Conservation (phyloP, 2,113 vertebrate species). For the Protomyctophum bolini region DNA sequence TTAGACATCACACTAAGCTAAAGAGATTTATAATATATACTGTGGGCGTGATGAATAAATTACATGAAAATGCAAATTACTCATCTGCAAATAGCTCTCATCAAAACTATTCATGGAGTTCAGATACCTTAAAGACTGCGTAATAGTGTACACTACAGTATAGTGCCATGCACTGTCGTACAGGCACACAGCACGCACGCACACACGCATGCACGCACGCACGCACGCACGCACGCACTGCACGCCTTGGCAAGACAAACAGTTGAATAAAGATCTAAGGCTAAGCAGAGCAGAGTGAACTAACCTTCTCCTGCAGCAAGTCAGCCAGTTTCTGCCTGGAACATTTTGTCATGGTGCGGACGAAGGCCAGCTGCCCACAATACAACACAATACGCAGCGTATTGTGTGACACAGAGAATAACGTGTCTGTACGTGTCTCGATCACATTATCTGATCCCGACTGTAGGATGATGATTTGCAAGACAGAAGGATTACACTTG, state of each 20-base stretch:
- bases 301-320: conserved; percentile 67
- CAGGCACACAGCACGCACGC: background rate
- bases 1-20: too few species aligned
- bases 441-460: conserved; percentile 57
- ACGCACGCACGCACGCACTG: conserved; percentile 10
- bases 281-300: conserved; percentile 30
- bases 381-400: background rate
- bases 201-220: conserved; percentile 18
- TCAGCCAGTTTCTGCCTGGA: conserved; percentile 52
- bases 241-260: conserved; percentile 1
- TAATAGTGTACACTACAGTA: background rate
- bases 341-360: conserved; percentile 62
- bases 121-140: background rate
- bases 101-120: background rate
- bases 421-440: conserved; percentile 23
- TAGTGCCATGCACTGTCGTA: background rate
- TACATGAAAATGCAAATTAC: too few species aligned
- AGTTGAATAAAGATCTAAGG: background rate
- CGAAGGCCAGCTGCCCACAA: conserved; percentile 20
- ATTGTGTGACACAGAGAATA: background rate
- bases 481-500: conserved; percentile 71
- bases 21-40: too few species aligned
- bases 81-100: too few species aligned
- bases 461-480: conserved; percentile 53
- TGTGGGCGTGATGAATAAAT: too few species aligned